A percentile compares a stretch with the other conserved stretches of the same genome.
Evolutionary conservation across 2,113 vertebrate genomes (phyloP).

Genomic region (Corydoras sp.): DNA sequence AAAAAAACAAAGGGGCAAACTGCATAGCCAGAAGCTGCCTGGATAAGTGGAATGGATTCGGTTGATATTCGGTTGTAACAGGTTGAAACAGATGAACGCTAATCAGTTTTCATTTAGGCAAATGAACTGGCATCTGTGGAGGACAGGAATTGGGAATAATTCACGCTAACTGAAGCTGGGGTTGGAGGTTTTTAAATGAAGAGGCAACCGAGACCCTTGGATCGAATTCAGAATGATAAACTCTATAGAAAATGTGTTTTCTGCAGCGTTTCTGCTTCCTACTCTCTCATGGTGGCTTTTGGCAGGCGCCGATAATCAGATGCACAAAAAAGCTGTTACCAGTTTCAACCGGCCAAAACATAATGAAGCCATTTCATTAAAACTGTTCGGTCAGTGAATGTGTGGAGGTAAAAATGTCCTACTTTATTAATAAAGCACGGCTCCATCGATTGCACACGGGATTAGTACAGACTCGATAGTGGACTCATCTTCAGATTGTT

Average conservation of each 20-base stretch:
- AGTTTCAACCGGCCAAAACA: too few species aligned
- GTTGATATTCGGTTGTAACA: background rate
- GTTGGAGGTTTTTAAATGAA: background rate
- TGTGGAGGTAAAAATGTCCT: too few species aligned
- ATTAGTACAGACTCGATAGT: too few species aligned
- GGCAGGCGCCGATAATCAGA: background rate
- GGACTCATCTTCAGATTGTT: too few species aligned
- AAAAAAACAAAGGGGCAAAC: conserved; percentile 23
- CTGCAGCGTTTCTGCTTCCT: background rate
- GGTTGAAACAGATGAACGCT: background rate
- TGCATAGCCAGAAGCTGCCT: conserved; percentile 18
- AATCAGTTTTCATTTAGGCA: background rate
- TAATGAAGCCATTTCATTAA: too few species aligned
- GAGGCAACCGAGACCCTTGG: background rate
- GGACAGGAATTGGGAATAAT: background rate
- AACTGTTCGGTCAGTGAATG: too few species aligned
- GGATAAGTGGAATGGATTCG: conserved; percentile 13
- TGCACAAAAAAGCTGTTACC: too few species aligned
- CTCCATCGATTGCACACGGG: too few species aligned
- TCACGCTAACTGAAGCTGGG: background rate
- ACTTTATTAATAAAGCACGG: too few species aligned
- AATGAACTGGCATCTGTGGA: background rate
- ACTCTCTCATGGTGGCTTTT: background rate
- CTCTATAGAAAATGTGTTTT: background rate
- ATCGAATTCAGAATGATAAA: background rate